Percentiles rank a stretch among this genome's conserved stretches.
Evolutionary conservation across 2,113 vertebrate genomes (phyloP).

Genomic region (Alligator mississippiensis): DNA sequence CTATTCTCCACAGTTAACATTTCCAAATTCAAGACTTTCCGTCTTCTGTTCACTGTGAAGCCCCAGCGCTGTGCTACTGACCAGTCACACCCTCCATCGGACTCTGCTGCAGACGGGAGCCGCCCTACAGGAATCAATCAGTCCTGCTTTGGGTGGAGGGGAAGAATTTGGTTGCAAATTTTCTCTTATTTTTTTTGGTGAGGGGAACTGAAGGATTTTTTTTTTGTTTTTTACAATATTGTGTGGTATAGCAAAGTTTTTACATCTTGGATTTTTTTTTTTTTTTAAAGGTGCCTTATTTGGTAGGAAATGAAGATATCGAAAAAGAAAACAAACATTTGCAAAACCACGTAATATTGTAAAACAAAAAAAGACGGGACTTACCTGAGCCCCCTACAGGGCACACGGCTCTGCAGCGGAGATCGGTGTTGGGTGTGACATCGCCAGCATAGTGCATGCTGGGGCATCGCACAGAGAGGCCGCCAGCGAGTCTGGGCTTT

Average conservation of each 20-base stretch:
- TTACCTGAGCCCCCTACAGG: slow-evolving; percentile 69
- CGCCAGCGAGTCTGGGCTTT: slow-evolving; percentile 48
- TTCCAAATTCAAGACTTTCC: slow-evolving; percentile 23
- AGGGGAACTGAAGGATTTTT: not conserved
- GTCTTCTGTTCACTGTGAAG: not conserved
- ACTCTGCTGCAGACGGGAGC: slow-evolving; percentile 41
- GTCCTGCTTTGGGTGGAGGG: not conserved
- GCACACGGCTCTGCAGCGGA: slow-evolving; percentile 53
- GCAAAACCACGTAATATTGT: slow-evolving; percentile 78
- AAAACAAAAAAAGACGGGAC: slow-evolving; percentile 71
- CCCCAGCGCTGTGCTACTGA: slow-evolving; percentile 28
- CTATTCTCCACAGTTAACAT: not conserved
- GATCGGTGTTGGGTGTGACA: slow-evolving; percentile 65
- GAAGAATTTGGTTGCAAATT: not conserved
- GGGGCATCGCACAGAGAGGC: slow-evolving; percentile 58
- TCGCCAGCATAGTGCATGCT: slow-evolving; percentile 66
- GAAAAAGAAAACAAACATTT: slow-evolving; percentile 60
- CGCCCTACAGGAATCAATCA: not conserved
- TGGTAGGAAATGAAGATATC: slow-evolving; percentile 35
- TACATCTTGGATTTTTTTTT: not conserved
- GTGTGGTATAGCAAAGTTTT: slow-evolving; percentile 74
- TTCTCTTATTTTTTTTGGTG: not conserved
- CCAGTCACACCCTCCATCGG: not conserved
- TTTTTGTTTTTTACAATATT: slow-evolving; percentile 78
- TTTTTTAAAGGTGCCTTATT: not conserved